phyloP scores from a whole-genome alignment of 2,888 invertebrate genomes.

The Nudaria mundana region DNA sequence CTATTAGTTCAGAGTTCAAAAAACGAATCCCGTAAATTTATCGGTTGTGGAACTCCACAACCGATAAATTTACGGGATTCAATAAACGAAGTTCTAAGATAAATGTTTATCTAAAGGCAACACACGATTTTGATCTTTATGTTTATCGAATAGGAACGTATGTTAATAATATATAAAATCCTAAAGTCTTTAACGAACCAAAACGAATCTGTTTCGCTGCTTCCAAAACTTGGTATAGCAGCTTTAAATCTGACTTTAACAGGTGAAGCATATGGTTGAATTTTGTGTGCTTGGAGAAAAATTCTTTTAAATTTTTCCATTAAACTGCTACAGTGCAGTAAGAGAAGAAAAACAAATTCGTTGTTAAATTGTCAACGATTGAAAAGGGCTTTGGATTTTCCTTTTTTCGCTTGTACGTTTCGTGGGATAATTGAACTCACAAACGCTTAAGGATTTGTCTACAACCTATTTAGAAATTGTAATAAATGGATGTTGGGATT shows the following conservation, averaged over 20 bases:
- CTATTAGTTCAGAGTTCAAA: slow-evolving; percentile 20
- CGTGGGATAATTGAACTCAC: no score
- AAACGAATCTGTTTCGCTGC: slow-evolving; percentile 16
- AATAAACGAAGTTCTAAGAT: slow-evolving; percentile 17
- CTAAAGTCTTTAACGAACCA: slow-evolving; percentile 13
- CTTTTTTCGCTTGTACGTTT: neutral
- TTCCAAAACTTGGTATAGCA: slow-evolving; percentile 1
- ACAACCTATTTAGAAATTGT: no score
- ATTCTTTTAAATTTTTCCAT: slow-evolving; percentile 15
- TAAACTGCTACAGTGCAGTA: slow-evolving; percentile 12
- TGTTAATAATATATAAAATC: no score
- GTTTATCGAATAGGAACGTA: slow-evolving; percentile 9
- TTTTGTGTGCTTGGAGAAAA: slow-evolving; percentile 7
- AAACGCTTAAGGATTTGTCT: no score
- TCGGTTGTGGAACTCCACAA: no score
- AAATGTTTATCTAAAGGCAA: slow-evolving; percentile 6
- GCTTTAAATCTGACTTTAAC: slow-evolving; percentile 12
- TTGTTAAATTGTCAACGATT: slow-evolving; percentile 19
- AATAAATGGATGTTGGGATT: no score
- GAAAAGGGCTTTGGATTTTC: slow-evolving; percentile 9
- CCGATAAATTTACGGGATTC: slow-evolving; percentile 18
- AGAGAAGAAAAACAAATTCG: slow-evolving; percentile 27
- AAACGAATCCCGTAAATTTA: slow-evolving; percentile 19
- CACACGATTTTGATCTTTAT: slow-evolving; percentile 5
- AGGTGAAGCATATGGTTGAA: slow-evolving; percentile 9